phyloP scores from a whole-genome alignment of 2,113 vertebrate genomes.

The Fulica atra region DNA sequence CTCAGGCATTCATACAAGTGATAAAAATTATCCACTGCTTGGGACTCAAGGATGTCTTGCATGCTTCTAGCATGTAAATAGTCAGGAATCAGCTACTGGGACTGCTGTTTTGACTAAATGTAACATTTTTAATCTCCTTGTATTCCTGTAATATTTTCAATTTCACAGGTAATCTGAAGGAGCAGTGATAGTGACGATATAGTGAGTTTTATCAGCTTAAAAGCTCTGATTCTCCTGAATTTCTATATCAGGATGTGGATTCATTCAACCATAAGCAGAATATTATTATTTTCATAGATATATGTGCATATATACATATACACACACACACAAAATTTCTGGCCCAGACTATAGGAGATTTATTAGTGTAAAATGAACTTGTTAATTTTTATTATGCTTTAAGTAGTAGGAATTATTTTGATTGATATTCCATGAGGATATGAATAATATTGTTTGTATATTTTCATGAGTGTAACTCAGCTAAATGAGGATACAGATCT shows the following conservation, averaged over 20 bases:
- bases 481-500: slow-evolving; percentile 23
- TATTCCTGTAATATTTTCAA: background rate
- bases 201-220: background rate
- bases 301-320: background rate
- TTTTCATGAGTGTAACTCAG: slow-evolving; percentile 33
- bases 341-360: background rate
- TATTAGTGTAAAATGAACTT: slow-evolving; percentile 3
- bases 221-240: background rate
- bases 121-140: background rate
- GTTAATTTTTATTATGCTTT: background rate
- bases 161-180: background rate
- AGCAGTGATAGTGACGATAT: background rate
- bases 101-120: background rate
- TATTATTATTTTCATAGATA: background rate
- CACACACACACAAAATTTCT: background rate
- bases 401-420: background rate
- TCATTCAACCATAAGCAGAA: background rate
- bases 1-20: background rate
- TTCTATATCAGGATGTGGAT: background rate
- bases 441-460: slow-evolving; percentile 3
- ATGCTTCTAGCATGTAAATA: background rate
- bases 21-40: background rate
- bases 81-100: background rate
- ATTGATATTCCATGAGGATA: background rate
- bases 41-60: background rate